Evolutionary conservation across 2,888 invertebrate genomes (phyloP).

Genomic region (Himalopsyche kuldschensis): DNA sequence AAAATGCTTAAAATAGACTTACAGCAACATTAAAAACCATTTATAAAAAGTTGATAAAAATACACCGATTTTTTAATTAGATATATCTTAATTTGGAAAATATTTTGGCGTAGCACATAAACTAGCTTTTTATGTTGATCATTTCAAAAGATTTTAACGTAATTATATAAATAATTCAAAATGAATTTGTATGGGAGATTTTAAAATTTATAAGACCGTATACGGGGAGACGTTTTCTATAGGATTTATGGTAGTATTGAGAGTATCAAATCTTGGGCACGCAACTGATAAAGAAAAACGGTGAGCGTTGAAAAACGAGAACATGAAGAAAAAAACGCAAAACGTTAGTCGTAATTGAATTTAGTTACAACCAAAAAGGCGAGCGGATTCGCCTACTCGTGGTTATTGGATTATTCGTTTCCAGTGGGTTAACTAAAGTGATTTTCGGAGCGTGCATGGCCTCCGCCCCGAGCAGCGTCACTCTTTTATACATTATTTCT

Average conservation of each 20-base stretch:
- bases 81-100: no score
- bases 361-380: not conserved
- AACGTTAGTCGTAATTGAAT: not conserved
- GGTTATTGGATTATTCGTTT: slow-evolving; percentile 7
- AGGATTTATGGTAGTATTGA: not conserved
- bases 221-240: not conserved
- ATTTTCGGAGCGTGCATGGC: not conserved
- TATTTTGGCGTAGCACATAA: no score
- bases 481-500: not conserved
- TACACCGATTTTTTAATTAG: no score
- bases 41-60: no score
- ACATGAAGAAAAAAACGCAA: not conserved
- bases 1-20: no score
- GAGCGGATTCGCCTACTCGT: slow-evolving; percentile 5
- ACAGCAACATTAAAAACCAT: no score
- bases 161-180: not conserved
- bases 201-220: not conserved
- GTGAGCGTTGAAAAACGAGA: not conserved
- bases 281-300: not conserved
- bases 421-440: not conserved
- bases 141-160: not conserved
- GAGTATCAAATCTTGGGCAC: not conserved
- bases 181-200: not conserved
- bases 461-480: not conserved
- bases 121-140: no score